These are phyloP conservation scores for Nemotelus pantherinus DNA, from an alignment of 2,888 invertebrate genomes.

Conservation along the genomic window DNA sequence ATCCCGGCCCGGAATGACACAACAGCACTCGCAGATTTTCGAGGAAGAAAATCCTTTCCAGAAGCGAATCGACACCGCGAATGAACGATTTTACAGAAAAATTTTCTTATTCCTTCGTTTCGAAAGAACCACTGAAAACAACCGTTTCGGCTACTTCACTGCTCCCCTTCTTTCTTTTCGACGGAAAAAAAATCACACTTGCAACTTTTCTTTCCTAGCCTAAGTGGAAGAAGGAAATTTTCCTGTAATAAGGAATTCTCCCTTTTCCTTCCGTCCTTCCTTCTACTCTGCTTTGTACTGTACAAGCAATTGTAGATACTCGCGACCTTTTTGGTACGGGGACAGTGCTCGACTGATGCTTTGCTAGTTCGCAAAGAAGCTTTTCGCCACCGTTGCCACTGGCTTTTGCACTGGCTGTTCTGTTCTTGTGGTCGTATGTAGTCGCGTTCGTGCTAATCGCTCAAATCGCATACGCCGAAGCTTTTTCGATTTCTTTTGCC, in stretches of 20 bases:
- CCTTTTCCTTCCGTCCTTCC: constrained; percentile 42
- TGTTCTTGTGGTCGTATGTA: background rate
- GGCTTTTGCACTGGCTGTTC: background rate
- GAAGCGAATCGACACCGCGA: constrained; percentile 1
- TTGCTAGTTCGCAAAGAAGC: constrained; percentile 48
- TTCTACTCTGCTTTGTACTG: constrained; percentile 49
- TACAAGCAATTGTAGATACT: constrained; percentile 35
- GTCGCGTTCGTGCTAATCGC: constrained; percentile 21
- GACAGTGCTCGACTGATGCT: constrained; percentile 64
- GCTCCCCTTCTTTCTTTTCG: background rate
- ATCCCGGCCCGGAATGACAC: background rate
- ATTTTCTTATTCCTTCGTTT: constrained; percentile 2
- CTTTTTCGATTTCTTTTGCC: constrained; percentile 5
- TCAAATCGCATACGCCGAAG: constrained; percentile 36
- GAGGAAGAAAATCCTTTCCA: background rate
- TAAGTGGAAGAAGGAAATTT: constrained; percentile 45
- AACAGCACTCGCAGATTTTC: too few relatives aligned
- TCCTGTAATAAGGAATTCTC: constrained; percentile 31
- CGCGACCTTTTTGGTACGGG: constrained; percentile 64
- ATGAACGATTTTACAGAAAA: background rate
- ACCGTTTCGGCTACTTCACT: constrained; percentile 14
- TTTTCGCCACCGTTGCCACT: constrained; percentile 50
- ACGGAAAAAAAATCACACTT: constrained; percentile 22
- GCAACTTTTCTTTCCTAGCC: constrained; percentile 49
- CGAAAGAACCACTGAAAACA: constrained; percentile 22